phyloP scores from a whole-genome alignment of 2,113 vertebrate genomes.

The Sinocyclocheilus anophthalmus region DNA sequence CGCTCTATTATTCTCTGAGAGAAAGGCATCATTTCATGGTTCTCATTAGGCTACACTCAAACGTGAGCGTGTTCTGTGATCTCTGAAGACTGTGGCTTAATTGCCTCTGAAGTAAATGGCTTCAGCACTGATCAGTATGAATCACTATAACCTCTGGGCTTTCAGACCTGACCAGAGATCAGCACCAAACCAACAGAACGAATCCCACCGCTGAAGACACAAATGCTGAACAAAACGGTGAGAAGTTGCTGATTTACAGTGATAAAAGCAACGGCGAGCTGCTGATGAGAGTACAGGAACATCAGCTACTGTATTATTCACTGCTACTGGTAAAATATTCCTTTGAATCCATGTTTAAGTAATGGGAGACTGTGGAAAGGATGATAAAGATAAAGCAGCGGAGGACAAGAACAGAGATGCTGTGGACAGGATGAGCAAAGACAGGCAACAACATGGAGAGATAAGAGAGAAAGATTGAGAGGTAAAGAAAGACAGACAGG shows the following conservation, averaged over 20 bases:
- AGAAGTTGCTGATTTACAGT: not conserved
- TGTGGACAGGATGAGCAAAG: not conserved
- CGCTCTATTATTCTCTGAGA: not conserved
- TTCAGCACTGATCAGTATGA: conserved; percentile 13
- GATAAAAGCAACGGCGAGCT: not conserved
- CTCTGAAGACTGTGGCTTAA: conserved; percentile 27
- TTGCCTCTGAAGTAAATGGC: not conserved
- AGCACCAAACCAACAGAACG: not conserved
- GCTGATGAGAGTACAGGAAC: not conserved
- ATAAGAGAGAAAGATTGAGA: not conserved
- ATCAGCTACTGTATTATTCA: not conserved
- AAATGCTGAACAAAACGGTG: not conserved
- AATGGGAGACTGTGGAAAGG: not conserved
- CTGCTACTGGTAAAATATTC: not conserved
- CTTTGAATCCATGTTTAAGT: not conserved
- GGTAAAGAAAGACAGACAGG: not conserved
- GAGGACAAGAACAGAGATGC: not conserved
- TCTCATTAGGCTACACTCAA: conserved; percentile 13
- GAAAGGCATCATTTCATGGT: not conserved
- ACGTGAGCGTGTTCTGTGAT: not conserved
- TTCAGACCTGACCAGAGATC: conserved; percentile 21
- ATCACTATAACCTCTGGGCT: conserved; percentile 15
- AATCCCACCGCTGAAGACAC: not conserved
- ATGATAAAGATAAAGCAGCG: not conserved
- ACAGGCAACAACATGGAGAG: not conserved